Evolutionary conservation across 2,888 invertebrate genomes (phyloP), one percentile per base, ranked within the genome.

Genomic region (Leucophenga maculata): DNA sequence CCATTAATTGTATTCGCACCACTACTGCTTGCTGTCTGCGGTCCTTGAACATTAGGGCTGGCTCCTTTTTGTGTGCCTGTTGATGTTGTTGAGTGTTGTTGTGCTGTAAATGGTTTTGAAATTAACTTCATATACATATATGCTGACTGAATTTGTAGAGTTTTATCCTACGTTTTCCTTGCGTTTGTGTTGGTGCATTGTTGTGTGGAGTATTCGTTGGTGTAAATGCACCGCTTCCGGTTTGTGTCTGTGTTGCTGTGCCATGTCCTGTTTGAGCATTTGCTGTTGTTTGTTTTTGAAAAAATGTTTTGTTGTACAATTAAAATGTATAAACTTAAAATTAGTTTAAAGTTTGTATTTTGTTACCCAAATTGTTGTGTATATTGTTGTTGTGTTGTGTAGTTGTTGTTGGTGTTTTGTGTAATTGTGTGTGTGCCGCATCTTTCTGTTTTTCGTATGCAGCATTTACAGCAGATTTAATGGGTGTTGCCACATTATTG

Each of bases 381-480:
- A 32, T 11, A 62, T 18, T 59, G 52, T 31, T 31, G 69, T 59
- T 67, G 48, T 39, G 39, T 39, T 3, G 54, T 20, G 69, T 68
- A 16, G 69, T 68, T 18, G 71, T 71, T 62, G 62, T 70, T 26
- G 71, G 69, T 59, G 64, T 71, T 16, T 69, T 69, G 22, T 68
- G 65, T 22, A 52, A 66, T 73, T 57, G 32, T 20, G 22, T 69
- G 20, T 57, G 65, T 60, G 54, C 39, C 59, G n/a, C 31, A 44
- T 32, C 26, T n/a, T 26, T 18, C 11, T 59, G 57, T 22, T 8
- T 4, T 6, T 48, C 31, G 52, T 4, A 48, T 22, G 44, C 50
- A 18, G 22, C 20, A 22, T 14, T n/a, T 31, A 31, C 57, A 22
- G 57, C 26, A n/a, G 57, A 6, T 14, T 31, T 26, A 6, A 57